A percentile compares a stretch with the other conserved stretches of the same genome.
These are phyloP conservation scores for Nasonia vitripennis DNA, from an alignment of 1,140 invertebrate species.

Conservation along the genomic window DNA sequence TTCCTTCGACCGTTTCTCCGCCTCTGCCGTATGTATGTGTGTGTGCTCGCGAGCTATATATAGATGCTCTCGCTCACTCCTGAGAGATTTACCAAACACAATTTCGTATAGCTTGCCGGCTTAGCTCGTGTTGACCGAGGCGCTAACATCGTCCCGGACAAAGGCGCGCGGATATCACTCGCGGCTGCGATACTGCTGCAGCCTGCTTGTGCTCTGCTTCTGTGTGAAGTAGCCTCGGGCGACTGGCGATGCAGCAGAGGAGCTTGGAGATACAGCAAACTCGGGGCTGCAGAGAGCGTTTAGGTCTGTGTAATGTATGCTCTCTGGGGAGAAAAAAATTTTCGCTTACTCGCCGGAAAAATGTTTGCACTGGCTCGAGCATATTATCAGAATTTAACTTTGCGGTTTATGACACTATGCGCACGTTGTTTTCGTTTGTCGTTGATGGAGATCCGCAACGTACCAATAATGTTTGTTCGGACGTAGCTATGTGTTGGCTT, in stretches of 20 bases:
- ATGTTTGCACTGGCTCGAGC: neutral
- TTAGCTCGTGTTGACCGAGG: constrained; percentile 66
- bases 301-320: neutral
- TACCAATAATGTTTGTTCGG: neutral
- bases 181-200: neutral
- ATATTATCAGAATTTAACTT: neutral
- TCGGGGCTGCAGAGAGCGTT: neutral
- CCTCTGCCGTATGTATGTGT: neutral
- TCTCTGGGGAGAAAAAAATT: constrained; percentile 7
- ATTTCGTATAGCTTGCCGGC: constrained; percentile 62
- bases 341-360: neutral
- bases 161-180: constrained; percentile 56
- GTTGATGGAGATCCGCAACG: neutral
- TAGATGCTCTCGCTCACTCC: constrained; percentile 5
- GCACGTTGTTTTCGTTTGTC: neutral
- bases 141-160: constrained; percentile 67
- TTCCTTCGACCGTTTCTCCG: neutral
- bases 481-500: neutral
- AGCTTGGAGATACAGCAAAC: constrained; percentile 2
- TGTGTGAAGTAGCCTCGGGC: neutral
- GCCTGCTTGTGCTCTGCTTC: neutral
- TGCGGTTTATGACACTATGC: neutral
- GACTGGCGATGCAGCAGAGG: neutral
- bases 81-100: constrained; percentile 70
- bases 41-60: neutral